Evolutionary conservation across 2,113 vertebrate species (phyloP).

Genomic region (Mastomys coucha): DNA sequence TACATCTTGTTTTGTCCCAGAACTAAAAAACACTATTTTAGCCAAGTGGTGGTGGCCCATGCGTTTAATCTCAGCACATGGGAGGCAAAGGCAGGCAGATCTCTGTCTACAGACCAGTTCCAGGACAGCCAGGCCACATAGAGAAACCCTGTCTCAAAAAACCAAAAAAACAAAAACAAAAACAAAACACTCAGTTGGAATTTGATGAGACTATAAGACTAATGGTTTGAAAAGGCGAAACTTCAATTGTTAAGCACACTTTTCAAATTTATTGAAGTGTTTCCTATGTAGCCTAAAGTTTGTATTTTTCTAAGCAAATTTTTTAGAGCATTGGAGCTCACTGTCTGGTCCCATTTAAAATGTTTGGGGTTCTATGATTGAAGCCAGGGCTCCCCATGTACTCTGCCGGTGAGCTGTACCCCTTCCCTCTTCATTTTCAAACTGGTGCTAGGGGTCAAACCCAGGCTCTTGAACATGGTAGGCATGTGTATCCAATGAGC

Average conservation of each 20-base stretch:
- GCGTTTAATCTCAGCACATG: not conserved
- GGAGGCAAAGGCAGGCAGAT: too few species aligned
- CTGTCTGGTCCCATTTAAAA: not conserved
- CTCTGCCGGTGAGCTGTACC: too few species aligned
- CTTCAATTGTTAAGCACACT: constrained; percentile 1
- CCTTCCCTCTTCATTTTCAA: not conserved
- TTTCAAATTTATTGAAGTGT: constrained; percentile 41
- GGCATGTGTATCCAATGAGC: not conserved
- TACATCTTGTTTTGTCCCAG: not conserved
- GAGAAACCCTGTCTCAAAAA: not conserved
- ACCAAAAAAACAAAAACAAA: not conserved
- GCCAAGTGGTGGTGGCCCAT: not conserved
- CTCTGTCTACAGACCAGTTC: not conserved
- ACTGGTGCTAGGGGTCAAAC: not conserved
- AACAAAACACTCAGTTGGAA: not conserved
- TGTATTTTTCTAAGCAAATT: constrained; percentile 33
- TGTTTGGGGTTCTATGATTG: not conserved
- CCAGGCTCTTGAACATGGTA: not conserved
- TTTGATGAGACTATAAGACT: not conserved
- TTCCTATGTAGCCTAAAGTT: not conserved
- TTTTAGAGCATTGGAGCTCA: not conserved
- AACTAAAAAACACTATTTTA: not conserved
- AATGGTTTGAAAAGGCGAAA: constrained; percentile 9
- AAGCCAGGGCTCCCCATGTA: not conserved
- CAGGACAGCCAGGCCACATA: not conserved